Conservation (phyloP, 2,797 vertebrate species). For the Gymnopithys bicolor region DNA sequence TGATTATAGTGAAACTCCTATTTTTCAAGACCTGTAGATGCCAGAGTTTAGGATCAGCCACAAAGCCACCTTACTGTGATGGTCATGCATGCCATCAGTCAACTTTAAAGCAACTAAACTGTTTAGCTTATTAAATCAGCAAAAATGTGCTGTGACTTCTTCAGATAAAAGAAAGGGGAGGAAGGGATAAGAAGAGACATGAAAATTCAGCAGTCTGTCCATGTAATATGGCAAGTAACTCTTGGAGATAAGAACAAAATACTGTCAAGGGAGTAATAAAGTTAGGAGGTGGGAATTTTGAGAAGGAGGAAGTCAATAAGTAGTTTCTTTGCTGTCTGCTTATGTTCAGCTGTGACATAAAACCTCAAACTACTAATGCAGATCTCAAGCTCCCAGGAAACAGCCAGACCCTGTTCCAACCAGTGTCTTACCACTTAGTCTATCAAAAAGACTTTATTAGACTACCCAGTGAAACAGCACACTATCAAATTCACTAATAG, state of each 20-base stretch:
- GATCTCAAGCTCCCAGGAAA: neutral
- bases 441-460: slow-evolving; percentile 33
- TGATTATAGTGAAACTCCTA: neutral
- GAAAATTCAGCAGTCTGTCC: neutral
- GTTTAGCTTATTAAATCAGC: neutral
- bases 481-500: slow-evolving; percentile 46
- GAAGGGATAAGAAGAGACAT: neutral
- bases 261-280: neutral
- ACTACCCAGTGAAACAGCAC: neutral
- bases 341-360: neutral
- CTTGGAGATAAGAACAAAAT: neutral
- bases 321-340: neutral
- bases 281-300: neutral
- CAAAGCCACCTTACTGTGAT: neutral
- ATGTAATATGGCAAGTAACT: neutral
- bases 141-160: neutral
- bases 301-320: neutral
- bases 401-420: neutral
- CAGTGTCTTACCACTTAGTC: neutral
- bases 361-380: neutral
- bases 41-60: neutral
- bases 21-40: neutral
- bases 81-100: neutral
- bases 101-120: neutral
- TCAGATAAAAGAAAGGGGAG: neutral